These are phyloP conservation scores for Chalcis sispes DNA, from an alignment of 2,888 invertebrate species.

Conservation along the genomic window DNA sequence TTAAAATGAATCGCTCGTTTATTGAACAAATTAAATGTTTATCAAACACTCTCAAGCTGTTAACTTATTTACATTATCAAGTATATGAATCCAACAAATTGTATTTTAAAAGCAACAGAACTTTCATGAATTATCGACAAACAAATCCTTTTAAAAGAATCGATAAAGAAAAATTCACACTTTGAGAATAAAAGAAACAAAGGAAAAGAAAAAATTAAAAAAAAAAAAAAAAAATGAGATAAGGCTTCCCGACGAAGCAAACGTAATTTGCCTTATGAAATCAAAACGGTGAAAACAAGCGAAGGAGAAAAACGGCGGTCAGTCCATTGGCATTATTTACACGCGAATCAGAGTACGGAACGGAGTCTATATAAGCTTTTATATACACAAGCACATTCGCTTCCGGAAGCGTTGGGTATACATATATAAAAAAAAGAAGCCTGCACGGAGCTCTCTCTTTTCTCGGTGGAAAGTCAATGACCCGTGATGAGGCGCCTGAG, in stretches of 20 bases:
- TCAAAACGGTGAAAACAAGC: not conserved
- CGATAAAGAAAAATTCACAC: too few species aligned
- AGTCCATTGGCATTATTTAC: not conserved
- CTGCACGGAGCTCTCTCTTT: not conserved
- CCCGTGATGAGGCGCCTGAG: slow-evolving; percentile 5
- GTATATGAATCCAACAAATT: too few species aligned
- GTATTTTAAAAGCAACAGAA: too few species aligned
- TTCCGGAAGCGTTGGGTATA: not conserved
- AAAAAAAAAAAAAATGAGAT: not conserved
- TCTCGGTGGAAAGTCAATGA: slow-evolving; percentile 31
- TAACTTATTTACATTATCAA: too few species aligned
- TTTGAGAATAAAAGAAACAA: too few species aligned
- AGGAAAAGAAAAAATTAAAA: too few species aligned
- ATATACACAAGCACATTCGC: not conserved
- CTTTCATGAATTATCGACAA: too few species aligned
- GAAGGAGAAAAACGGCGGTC: not conserved
- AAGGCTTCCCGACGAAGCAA: not conserved
- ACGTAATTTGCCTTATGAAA: not conserved
- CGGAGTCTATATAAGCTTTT: too few species aligned
- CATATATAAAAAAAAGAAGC: not conserved
- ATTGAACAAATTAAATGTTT: too few species aligned
- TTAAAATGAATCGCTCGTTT: too few species aligned
- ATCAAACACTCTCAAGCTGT: too few species aligned
- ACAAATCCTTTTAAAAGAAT: too few species aligned
- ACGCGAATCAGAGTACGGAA: not conserved